A percentile compares a stretch with the other conserved stretches of the same genome.
Conservation (phyloP, 2,888 invertebrate species). For the Ormyrus nitidulus region DNA sequence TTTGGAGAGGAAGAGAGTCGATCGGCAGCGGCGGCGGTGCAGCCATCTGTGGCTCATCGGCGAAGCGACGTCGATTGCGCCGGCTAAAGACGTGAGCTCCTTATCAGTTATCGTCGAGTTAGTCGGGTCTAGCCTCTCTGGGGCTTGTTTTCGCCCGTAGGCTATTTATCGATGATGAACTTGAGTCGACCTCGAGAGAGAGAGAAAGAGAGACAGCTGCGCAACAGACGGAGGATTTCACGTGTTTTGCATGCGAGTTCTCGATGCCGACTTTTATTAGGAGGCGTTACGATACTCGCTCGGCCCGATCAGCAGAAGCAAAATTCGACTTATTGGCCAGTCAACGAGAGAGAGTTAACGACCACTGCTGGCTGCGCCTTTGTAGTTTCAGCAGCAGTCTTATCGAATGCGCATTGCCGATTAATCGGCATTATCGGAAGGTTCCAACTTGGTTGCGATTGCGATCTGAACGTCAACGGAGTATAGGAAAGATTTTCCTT, state of each 20-base stretch:
- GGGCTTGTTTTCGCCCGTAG: slow-evolving; percentile 68
- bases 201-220: slow-evolving; percentile 61
- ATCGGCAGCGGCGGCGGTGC: slow-evolving; percentile 1
- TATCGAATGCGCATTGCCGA: no score
- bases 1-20: no score
- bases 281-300: neutral
- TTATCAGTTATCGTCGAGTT: slow-evolving; percentile 59
- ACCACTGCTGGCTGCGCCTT: no score
- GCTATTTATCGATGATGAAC: slow-evolving; percentile 74
- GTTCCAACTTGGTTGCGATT: slow-evolving; percentile 1
- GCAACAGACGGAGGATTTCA: slow-evolving; percentile 61
- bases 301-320: no score
- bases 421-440: slow-evolving; percentile 4
- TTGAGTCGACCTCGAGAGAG: slow-evolving; percentile 71
- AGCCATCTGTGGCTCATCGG: slow-evolving; percentile 44
- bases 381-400: no score
- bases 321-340: no score
- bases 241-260: no score
- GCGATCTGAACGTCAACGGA: neutral
- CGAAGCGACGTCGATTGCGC: slow-evolving; percentile 7
- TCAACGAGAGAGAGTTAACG: no score
- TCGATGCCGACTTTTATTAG: no score
- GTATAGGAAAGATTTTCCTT: neutral
- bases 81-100: neutral
- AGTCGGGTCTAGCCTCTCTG: slow-evolving; percentile 70